Evolutionary conservation across 2,113 vertebrate species (phyloP).

Genomic region (Tonatia bakeri): DNA sequence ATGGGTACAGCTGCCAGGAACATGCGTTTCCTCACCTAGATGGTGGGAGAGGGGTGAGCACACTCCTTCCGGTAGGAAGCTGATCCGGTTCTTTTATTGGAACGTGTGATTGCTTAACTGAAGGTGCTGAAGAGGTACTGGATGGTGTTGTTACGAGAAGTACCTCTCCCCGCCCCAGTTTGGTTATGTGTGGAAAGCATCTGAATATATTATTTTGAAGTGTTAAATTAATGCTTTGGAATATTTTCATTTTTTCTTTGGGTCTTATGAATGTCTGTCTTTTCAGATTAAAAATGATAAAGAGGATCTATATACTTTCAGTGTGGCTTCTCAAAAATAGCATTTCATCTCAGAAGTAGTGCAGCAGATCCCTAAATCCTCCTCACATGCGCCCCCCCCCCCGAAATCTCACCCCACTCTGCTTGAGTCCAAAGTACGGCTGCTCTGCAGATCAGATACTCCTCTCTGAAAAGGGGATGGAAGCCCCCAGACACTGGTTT

Average conservation of each 20-base stretch:
- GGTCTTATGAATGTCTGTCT: not conserved
- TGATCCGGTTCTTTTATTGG: not conserved
- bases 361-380: not conserved
- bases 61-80: not conserved
- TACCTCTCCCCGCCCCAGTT: not conserved
- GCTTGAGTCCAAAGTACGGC: conserved; percentile 58
- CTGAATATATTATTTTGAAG: not conserved
- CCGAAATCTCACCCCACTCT: conserved; percentile 62
- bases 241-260: conserved; percentile 21
- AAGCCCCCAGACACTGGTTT: conserved; percentile 59
- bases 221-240: conserved; percentile 30
- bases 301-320: conserved; percentile 42
- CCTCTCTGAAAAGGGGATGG: conserved; percentile 65
- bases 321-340: conserved; percentile 44
- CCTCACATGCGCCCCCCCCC: not conserved
- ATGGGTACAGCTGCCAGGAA: not conserved
- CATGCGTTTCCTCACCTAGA: not conserved
- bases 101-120: not conserved
- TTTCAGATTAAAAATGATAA: conserved; percentile 54
- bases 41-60: rapidly evolving
- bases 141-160: not conserved
- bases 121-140: not conserved
- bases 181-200: not conserved
- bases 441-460: conserved; percentile 50
- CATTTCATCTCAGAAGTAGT: conserved; percentile 50